Conservation (phyloP, 2,113 vertebrate genomes). For the Malurus cyaneus region DNA sequence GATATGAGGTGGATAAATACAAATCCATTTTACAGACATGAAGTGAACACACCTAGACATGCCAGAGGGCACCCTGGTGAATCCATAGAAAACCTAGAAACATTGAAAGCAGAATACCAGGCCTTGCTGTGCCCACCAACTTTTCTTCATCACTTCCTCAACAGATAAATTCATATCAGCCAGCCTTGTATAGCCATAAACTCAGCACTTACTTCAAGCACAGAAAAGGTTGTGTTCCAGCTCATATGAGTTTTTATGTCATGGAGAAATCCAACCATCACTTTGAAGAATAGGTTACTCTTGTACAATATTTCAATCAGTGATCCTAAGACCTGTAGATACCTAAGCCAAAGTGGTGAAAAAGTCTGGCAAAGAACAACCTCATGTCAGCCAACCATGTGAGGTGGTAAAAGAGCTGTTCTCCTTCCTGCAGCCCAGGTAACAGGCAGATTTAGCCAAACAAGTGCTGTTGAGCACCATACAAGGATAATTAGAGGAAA, state of each 20-base stretch:
- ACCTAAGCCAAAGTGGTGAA: neutral
- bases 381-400: fast-evolving
- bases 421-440: neutral
- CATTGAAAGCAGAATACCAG: neutral
- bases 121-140: neutral
- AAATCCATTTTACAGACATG: neutral
- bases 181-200: neutral
- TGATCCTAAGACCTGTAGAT: neutral
- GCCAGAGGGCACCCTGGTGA: neutral
- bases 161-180: neutral
- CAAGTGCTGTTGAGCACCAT: neutral
- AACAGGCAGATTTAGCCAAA: neutral
- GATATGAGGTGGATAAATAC: neutral
- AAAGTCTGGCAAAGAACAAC: neutral
- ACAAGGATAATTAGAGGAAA: neutral
- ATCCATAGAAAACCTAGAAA: neutral
- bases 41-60: fast-evolving
- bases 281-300: neutral
- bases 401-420: neutral
- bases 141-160: neutral
- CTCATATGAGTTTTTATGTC: neutral
- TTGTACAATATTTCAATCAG: neutral
- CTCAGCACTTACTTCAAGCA: neutral
- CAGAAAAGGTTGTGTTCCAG: neutral
- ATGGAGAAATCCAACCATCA: neutral